Evolutionary conservation across 1,140 invertebrate genomes (phyloP).

Genomic region (Lepidostoma basale): DNA sequence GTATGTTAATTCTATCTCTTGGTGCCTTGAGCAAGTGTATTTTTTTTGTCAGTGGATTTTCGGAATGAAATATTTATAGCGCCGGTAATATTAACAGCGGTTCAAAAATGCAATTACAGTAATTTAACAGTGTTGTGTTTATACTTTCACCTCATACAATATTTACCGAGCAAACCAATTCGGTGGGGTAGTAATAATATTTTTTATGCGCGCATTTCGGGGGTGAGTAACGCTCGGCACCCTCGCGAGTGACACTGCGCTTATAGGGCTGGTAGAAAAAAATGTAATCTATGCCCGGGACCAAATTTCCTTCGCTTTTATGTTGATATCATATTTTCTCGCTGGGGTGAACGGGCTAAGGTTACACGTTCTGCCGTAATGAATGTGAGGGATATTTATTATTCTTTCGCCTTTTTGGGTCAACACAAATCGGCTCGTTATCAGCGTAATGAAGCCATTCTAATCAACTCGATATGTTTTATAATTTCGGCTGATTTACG

Average conservation of each 20-base stretch:
- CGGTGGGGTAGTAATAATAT: conserved; percentile 28
- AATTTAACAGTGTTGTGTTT: conserved; percentile 27
- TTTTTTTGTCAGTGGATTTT: background rate
- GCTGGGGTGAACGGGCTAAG: conserved; percentile 18
- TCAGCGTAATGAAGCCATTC: background rate
- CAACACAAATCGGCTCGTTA: background rate
- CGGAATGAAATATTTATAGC: background rate
- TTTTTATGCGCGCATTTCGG: conserved; percentile 25
- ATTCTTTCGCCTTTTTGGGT: background rate
- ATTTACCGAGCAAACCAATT: conserved; percentile 30
- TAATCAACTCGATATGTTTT: background rate
- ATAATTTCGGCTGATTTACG: too few relatives aligned
- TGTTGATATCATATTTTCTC: conserved; percentile 37
- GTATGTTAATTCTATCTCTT: too few relatives aligned
- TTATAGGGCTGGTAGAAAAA: conserved; percentile 16
- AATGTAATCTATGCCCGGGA: conserved; percentile 25
- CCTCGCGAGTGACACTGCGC: conserved; percentile 26
- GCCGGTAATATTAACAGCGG: too few relatives aligned
- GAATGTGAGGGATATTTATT: conserved; percentile 23
- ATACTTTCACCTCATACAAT: conserved; percentile 22
- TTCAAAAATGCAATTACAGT: conserved; percentile 22
- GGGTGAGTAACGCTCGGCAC: conserved; percentile 6
- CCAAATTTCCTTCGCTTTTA: conserved; percentile 33
- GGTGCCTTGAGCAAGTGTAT: too few relatives aligned
- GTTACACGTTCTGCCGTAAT: conserved; percentile 32